Evolutionary conservation across 2,113 vertebrate species (phyloP).

Genomic region (Naja naja): DNA sequence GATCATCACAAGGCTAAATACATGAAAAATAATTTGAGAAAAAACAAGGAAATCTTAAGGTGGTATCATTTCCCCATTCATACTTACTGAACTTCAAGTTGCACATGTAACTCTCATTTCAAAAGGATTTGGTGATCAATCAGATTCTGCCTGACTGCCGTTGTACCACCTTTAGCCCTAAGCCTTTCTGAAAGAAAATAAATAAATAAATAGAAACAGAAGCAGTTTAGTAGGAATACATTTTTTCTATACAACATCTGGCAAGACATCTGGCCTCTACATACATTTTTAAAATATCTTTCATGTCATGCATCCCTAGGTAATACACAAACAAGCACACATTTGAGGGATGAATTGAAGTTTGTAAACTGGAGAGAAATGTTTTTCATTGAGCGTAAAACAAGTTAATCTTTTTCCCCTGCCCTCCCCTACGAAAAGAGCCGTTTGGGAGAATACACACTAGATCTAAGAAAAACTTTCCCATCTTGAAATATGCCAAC

Average conservation of each 20-base stretch:
- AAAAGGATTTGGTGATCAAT: neutral
- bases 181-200: slow-evolving; percentile 39
- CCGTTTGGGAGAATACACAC: slow-evolving; percentile 29
- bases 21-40: neutral
- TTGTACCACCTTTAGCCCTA: slow-evolving; percentile 17
- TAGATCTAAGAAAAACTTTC: slow-evolving; percentile 51
- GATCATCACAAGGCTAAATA: neutral
- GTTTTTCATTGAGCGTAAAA: slow-evolving; percentile 1
- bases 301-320: slow-evolving; percentile 49
- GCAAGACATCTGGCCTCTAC: slow-evolving; percentile 64
- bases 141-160: slow-evolving; percentile 1
- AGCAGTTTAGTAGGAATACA: slow-evolving; percentile 41
- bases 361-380: slow-evolving; percentile 49
- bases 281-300: slow-evolving; percentile 64
- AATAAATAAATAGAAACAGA: slow-evolving; percentile 8
- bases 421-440: neutral
- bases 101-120: neutral
- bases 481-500: slow-evolving; percentile 61
- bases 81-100: neutral
- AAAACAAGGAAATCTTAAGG: neutral
- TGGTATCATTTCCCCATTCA: neutral
- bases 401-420: slow-evolving; percentile 36
- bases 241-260: slow-evolving; percentile 64
- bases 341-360: slow-evolving; percentile 29
- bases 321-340: slow-evolving; percentile 27